Evolutionary conservation across 2,113 vertebrate species (phyloP), one percentile per base, ranked within the genome.

Genomic region (Maccullochella peelii): DNA sequence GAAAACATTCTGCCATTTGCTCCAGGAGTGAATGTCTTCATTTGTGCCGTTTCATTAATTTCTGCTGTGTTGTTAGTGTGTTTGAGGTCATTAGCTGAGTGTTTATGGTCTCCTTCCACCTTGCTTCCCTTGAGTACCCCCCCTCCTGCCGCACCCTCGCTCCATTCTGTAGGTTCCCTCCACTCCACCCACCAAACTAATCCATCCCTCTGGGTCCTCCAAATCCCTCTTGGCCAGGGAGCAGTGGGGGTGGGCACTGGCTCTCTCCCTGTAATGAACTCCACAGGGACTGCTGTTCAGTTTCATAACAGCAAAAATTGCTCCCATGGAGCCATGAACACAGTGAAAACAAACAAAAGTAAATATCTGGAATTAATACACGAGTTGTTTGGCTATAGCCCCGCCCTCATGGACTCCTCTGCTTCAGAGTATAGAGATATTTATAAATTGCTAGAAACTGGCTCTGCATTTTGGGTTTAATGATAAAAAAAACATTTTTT

Each of bases 291-390:
- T 59, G 55, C 58, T 89, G 89, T 93, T 94, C 93, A 94, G 88
- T 94, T 92, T 94, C 91, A 94, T 94, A 91, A 91, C 86, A 44
- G 94, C 40, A 86, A 86, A 92, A 94, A 94, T 92, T 94, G 93
- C 93, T 95, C 93, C 93, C 94, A 89, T 89, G 94, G 91, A 94
- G 93, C 92, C 73, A 49, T 21, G 68, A 82, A 88, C 85, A 86
- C 88, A 89, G 84, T 88, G 82, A 94, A 94, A 94, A 95, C 94
- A 96, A 94, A 95, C 93, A 94, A 82, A 92, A 90, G 85, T 91
- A 94, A 95, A 93, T 93, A 85, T 86, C 88, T 91, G 83, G 84
- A 94, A 93, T 95, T 92, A 93, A 94, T 93, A 94, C 85, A 58
- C 25, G 42, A 82, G 84, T 89, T 90, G 42, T 90, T 91, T 79